A percentile compares a stretch with the other conserved stretches of the same genome.
Evolutionary conservation across 1,140 invertebrate species (phyloP).

Genomic region (Cyrtorhinus lividipennis): DNA sequence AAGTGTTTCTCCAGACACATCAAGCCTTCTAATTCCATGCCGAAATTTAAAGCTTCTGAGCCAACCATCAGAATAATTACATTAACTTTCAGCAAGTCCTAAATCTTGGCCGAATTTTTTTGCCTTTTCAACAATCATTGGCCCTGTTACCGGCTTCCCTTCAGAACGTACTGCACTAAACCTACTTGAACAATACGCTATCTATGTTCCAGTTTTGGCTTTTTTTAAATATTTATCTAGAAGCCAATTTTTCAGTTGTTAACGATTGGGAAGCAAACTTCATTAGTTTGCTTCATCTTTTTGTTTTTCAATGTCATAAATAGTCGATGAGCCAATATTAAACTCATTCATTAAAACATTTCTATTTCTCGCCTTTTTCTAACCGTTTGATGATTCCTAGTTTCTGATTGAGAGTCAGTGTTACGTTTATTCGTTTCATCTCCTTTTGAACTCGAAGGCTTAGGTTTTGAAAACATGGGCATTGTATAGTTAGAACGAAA

Average conservation of each 20-base stretch:
- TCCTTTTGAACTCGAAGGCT: background rate
- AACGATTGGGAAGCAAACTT: background rate
- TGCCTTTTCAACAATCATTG: constrained; percentile 16
- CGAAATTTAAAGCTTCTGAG: constrained; percentile 15
- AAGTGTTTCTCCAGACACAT: constrained; percentile 11
- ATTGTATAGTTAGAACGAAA: background rate
- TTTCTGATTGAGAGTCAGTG: constrained; percentile 10
- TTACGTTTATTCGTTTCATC: constrained; percentile 7
- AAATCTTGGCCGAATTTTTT: constrained; percentile 9
- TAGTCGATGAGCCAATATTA: constrained; percentile 13
- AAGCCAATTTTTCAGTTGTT: constrained; percentile 5
- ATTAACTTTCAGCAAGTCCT: background rate
- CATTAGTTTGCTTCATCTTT: background rate
- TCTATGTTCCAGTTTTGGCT: constrained; percentile 12
- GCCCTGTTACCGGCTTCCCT: constrained; percentile 16
- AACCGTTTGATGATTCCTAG: constrained; percentile 1
- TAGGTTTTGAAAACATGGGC: background rate
- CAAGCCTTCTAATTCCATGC: constrained; percentile 8
- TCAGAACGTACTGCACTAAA: constrained; percentile 15
- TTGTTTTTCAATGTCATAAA: constrained; percentile 15
- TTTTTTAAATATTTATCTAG: constrained; percentile 17
- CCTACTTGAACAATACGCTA: constrained; percentile 16
- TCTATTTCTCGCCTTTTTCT: constrained; percentile 2
- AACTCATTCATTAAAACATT: constrained; percentile 10
- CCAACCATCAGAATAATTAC: constrained; percentile 12